Percentiles rank a stretch among this genome's conserved stretches.
Conservation (phyloP, 2,797 vertebrate species). For the Poliocrania exsul region DNA sequence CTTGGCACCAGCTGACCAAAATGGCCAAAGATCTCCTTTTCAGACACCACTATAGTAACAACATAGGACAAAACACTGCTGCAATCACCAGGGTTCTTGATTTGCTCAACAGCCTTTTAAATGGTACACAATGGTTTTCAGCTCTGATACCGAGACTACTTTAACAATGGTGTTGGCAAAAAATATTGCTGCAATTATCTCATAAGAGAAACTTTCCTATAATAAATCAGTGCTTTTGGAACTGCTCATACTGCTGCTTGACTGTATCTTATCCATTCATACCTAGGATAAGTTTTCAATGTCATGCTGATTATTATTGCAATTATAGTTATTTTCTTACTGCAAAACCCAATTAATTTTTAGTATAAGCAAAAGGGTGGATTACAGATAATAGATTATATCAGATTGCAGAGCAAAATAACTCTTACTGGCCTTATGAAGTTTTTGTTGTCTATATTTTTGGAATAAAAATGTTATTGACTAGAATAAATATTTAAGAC, state of each 20-base stretch:
- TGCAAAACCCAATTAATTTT: neutral
- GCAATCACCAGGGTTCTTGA: neutral
- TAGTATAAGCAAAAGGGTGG: neutral
- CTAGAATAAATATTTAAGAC: neutral
- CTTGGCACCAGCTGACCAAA: neutral
- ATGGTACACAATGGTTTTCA: neutral
- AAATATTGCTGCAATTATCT: neutral
- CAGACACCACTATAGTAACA: neutral
- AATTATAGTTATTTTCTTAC: neutral
- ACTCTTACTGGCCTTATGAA: neutral
- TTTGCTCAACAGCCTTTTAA: neutral
- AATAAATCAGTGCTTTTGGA: neutral
- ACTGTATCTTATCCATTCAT: neutral
- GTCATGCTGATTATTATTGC: neutral
- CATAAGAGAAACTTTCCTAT: neutral
- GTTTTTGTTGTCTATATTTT: neutral
- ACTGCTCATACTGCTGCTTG: neutral
- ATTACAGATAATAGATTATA: rapidly evolving
- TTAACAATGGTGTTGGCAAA: neutral
- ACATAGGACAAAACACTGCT: neutral
- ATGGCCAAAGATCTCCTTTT: neutral
- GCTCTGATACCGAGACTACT: neutral
- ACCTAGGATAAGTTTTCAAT: neutral
- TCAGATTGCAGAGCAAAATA: neutral
- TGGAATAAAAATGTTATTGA: neutral